Evolutionary conservation across 2,113 vertebrate genomes (phyloP), one percentile per base, ranked within the genome.

Genomic region (Albula glossodonta): DNA sequence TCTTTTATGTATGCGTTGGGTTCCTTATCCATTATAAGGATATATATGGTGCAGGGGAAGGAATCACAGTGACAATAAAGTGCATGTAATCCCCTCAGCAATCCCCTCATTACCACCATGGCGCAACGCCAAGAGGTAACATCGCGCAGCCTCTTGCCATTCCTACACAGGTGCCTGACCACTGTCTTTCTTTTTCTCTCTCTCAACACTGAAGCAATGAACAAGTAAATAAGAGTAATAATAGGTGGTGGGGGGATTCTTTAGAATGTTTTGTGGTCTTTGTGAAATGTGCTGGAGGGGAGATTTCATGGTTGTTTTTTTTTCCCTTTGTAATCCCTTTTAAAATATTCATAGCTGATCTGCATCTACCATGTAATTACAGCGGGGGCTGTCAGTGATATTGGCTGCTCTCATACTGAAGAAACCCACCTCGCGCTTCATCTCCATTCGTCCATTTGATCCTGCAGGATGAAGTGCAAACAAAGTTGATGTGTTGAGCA

Each of bases 261-360:
- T 91, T 93, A 80, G 48, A 88, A 90, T 90, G 91, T 94, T 94
- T 95, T 90, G 93, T 93, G 89, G 92, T 89, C 84, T 94, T 56
- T 87, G 82, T 78, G 52, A 81, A 63, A 91, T 89, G 90, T 92
- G 88, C 91, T 89, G 88, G 91, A 91, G 88, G 91, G 86, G 86
- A 86, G 86, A 88, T 90, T 93, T 93, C 89, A 74, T 79, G 60
- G 60, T 66, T 66, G 60, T 86, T 91, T 89, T 91, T 91, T 89
- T 92, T 94, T 90, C 90, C 93, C 93, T 94, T 93, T 91, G 92
- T 94, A 93, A 94, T 95, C 92, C 92, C 91, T 89, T 93, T 90
- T 93, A 89, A 93, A 94, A 94, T 94, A 94, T 94, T 94, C 93
- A 94, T 92, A 86, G 92, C 90, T 94, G 93, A 95, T 95, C 93